These are phyloP conservation scores for Bovichtus variegatus DNA, from an alignment of 2,797 vertebrate species.

Conservation along the genomic window DNA sequence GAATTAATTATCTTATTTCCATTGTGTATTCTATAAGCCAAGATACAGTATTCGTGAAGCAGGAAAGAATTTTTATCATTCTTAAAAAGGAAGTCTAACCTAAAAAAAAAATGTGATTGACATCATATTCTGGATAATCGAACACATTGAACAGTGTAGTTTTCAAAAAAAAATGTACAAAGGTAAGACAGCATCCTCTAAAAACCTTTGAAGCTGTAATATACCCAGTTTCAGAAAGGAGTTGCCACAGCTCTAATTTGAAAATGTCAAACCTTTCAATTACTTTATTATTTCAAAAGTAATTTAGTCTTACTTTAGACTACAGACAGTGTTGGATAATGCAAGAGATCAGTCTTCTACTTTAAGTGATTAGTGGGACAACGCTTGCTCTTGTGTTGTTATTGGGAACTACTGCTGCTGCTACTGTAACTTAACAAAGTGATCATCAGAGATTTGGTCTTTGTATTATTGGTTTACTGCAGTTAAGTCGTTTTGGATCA, in stretches of 20 bases:
- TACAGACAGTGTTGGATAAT: neutral
- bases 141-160: slow-evolving; percentile 12
- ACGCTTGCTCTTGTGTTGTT: slow-evolving; percentile 1
- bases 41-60: slow-evolving; percentile 29
- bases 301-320: slow-evolving; percentile 8
- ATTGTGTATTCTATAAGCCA: slow-evolving; percentile 46
- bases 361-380: neutral
- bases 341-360: neutral
- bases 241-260: slow-evolving; percentile 40
- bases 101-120: slow-evolving; percentile 32
- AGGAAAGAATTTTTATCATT: slow-evolving; percentile 16
- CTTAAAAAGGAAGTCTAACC: slow-evolving; percentile 29
- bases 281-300: slow-evolving; percentile 28
- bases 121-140: slow-evolving; percentile 31
- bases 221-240: slow-evolving; percentile 24
- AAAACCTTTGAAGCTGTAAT: slow-evolving; percentile 40
- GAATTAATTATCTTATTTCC: slow-evolving; percentile 72
- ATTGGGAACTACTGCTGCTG: neutral
- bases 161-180: slow-evolving; percentile 42
- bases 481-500: neutral
- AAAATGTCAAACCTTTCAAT: slow-evolving; percentile 33
- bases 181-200: neutral
- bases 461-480: neutral
- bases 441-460: neutral
- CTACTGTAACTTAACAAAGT: neutral